Evolutionary conservation across 2,113 vertebrate genomes (phyloP).

Genomic region (Murina feae): DNA sequence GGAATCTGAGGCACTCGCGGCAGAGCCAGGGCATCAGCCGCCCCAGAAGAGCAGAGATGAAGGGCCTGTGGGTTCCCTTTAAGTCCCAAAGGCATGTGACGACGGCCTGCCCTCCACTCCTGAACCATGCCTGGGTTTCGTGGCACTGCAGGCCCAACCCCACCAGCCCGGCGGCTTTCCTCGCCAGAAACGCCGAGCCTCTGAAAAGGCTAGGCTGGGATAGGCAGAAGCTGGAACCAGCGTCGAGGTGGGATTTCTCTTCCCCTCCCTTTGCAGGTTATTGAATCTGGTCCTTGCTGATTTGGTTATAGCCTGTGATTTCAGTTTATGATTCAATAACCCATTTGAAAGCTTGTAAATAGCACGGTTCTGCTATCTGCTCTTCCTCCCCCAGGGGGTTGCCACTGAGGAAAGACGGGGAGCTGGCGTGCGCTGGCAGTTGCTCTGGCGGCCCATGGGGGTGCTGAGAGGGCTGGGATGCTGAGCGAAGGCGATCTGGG

Average conservation of each 20-base stretch:
- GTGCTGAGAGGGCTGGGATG: not conserved
- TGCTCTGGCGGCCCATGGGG: not conserved
- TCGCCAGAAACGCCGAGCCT: constrained; percentile 24
- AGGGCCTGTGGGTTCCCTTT: not conserved
- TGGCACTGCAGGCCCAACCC: constrained; percentile 58
- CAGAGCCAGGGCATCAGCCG: not conserved
- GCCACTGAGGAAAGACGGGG: not conserved
- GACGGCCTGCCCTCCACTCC: constrained; percentile 63
- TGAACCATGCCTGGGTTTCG: constrained; percentile 74
- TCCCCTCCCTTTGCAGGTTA: not conserved
- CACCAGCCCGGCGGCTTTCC: not conserved
- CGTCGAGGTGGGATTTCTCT: not conserved
- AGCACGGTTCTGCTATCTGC: constrained; percentile 48
- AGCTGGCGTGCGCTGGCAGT: rapidly evolving
- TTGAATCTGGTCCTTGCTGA: constrained; percentile 56
- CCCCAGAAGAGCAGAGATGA: constrained; percentile 42
- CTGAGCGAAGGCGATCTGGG: rapidly evolving
- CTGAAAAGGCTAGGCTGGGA: not conserved
- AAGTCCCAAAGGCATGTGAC: constrained; percentile 59
- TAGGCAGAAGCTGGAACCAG: constrained; percentile 36
- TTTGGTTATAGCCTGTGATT: constrained; percentile 56
- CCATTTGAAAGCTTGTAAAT: constrained; percentile 67
- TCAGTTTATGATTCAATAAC: constrained; percentile 72
- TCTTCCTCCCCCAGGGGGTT: constrained; percentile 10
- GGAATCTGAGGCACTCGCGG: not conserved